These are phyloP conservation scores for Macrotis lagotis DNA, from an alignment of 2,113 vertebrate species.

Conservation along the genomic window DNA sequence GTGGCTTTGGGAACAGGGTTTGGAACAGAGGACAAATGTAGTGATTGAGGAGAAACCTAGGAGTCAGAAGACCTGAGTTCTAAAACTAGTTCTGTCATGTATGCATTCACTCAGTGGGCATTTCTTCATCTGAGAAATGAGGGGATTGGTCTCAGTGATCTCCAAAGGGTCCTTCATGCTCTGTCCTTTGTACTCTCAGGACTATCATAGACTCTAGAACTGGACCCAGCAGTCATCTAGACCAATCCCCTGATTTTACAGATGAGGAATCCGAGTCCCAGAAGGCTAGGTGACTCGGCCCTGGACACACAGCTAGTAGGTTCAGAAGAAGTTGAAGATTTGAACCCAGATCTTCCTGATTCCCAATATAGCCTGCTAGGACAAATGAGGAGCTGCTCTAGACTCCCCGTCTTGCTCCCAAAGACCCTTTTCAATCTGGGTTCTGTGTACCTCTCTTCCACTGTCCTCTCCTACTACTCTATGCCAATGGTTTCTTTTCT, in stretches of 20 bases:
- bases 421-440: not conserved
- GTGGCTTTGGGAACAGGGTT: not conserved
- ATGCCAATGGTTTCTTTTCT: not conserved
- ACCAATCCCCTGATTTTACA: not conserved
- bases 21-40: not conserved
- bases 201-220: not conserved
- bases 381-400: not conserved
- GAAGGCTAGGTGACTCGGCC: not conserved
- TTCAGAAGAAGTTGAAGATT: not conserved
- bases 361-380: not conserved
- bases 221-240: not conserved
- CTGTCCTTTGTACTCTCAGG: not conserved
- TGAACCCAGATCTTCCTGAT: not conserved
- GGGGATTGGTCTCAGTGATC: not conserved
- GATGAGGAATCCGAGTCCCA: not conserved
- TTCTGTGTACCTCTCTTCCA: not conserved
- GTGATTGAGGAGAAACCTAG: not conserved
- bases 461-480: not conserved
- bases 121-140: not conserved
- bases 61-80: constrained; percentile 57
- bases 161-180: not conserved
- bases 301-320: not conserved
- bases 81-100: constrained; percentile 19
- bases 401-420: not conserved
- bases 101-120: not conserved